These are phyloP conservation scores for Tetranychus cinnabarinus DNA, from an alignment of 1,140 invertebrate genomes.

Conservation along the genomic window DNA sequence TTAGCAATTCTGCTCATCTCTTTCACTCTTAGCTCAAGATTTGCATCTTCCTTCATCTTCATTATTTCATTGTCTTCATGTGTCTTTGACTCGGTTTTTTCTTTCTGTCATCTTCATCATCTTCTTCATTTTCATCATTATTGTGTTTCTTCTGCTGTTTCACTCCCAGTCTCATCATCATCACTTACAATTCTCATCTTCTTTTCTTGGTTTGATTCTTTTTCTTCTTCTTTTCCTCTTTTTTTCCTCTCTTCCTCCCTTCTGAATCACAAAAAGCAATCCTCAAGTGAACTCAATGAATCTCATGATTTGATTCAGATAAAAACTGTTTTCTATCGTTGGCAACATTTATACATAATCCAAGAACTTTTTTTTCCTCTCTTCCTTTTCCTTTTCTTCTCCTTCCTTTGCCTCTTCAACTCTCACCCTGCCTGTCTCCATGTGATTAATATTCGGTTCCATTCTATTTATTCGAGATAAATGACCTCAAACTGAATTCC, in stretches of 20 bases:
- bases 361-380: neutral
- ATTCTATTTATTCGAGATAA: neutral
- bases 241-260: neutral
- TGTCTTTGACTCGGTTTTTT: neutral
- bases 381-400: neutral
- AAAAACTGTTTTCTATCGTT: neutral
- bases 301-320: neutral
- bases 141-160: no score
- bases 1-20: no score
- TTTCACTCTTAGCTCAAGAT: no score
- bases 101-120: neutral
- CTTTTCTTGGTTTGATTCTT: no score
- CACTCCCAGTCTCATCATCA: no score
- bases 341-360: neutral
- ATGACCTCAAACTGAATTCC: neutral
- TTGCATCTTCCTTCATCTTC: neutral
- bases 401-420: neutral
- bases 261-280: neutral
- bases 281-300: neutral
- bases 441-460: neutral
- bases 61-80: neutral
- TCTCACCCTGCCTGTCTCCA: neutral
- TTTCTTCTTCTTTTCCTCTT: neutral
- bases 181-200: no score
- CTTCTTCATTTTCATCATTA: neutral